A percentile compares a stretch with the other conserved stretches of the same genome.
Conservation (phyloP, 2,888 invertebrate genomes). For the Hirtodrosophila duncani region DNA sequence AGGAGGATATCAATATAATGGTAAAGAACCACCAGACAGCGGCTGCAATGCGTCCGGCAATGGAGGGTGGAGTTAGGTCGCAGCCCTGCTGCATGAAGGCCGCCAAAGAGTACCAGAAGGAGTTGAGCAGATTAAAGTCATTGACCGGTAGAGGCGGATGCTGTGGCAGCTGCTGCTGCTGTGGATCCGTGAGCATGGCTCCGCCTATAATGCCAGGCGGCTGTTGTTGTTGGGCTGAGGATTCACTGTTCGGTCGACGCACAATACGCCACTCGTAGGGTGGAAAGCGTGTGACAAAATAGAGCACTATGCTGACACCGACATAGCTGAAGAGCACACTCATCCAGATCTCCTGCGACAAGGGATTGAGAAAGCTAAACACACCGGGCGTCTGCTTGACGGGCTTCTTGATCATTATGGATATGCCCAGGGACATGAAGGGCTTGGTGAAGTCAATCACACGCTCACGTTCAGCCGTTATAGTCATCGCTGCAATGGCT, state of each 20-base stretch:
- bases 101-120: conserved; percentile 97
- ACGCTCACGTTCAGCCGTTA: conserved; percentile 93
- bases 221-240: conserved; percentile 63
- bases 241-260: conserved; percentile 51
- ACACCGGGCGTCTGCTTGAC: conserved; percentile 94
- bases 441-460: conserved; percentile 99
- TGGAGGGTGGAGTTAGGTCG: conserved; percentile 94
- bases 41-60: conserved; percentile 89
- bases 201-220: conserved; percentile 75
- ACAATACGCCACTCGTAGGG: conserved; percentile 97
- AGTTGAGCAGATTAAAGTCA: conserved; percentile 96
- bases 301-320: conserved; percentile 97
- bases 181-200: conserved; percentile 34
- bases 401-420: conserved; percentile 95
- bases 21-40: conserved; percentile 99
- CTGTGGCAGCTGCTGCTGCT: conserved; percentile 31
- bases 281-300: conserved; percentile 96
- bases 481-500: conserved; percentile 95
- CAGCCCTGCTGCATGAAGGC: conserved; percentile 99
- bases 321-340: conserved; percentile 94
- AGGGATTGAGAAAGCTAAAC: conserved; percentile 98
- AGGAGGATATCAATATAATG: conserved; percentile 97
- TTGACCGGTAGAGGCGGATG: conserved; percentile 78
- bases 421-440: conserved; percentile 96
- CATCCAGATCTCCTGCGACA: conserved; percentile 97